Conservation (phyloP, 2,888 invertebrate genomes). For the Acanthoscelides obtectus region DNA sequence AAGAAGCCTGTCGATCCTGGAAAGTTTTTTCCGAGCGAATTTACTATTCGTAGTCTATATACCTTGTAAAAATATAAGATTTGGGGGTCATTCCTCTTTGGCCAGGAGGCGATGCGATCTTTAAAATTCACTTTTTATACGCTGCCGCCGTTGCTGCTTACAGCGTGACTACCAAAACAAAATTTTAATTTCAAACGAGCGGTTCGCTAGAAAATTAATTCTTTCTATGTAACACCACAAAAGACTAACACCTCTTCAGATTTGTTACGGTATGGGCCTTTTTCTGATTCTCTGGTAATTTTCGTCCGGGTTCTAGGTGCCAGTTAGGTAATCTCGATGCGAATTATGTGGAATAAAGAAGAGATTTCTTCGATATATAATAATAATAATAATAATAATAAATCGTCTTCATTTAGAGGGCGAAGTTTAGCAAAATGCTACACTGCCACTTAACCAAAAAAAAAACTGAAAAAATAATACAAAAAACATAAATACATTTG, state of each 20-base stretch:
- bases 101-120: not conserved
- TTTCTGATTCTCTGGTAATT: not conserved
- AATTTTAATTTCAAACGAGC: not conserved
- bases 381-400: too few species aligned
- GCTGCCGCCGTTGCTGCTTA: not conserved
- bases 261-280: not conserved
- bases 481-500: too few species aligned
- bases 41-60: too few species aligned
- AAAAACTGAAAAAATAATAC: too few species aligned
- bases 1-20: too few species aligned
- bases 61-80: not conserved
- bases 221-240: not conserved
- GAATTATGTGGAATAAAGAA: not conserved
- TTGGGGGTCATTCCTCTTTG: not conserved
- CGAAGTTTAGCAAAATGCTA: too few species aligned
- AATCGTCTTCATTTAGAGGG: too few species aligned
- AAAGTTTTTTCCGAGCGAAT: too few species aligned
- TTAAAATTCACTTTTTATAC: not conserved
- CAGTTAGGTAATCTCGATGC: not conserved
- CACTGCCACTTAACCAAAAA: too few species aligned
- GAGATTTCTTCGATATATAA: too few species aligned
- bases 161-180: not conserved
- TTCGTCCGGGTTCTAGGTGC: not conserved
- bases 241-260: not conserved
- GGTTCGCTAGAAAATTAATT: not conserved